phyloP scores from a whole-genome alignment of 2,888 invertebrate species.

The Sinohyriopsis cumingii region DNA sequence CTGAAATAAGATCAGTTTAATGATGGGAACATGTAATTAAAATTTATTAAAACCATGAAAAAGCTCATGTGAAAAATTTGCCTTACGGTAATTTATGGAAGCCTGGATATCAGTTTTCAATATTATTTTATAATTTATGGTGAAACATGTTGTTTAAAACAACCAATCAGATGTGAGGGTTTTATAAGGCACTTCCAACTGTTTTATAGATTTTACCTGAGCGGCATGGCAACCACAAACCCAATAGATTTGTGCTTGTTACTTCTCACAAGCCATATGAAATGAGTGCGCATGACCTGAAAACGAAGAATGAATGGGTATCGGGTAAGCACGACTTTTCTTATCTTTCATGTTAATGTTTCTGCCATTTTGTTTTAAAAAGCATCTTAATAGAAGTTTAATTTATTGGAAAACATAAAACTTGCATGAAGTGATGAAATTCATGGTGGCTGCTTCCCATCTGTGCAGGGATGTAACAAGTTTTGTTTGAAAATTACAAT shows the following conservation, averaged over 20 bases:
- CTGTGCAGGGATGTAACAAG: too few species aligned
- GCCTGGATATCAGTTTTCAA: background rate
- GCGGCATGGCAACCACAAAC: constrained; percentile 24
- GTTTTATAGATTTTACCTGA: constrained; percentile 19
- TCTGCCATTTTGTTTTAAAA: background rate
- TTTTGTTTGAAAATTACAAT: too few species aligned
- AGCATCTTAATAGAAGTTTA: background rate
- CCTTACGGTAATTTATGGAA: too few species aligned
- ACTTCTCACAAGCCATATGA: constrained; percentile 60
- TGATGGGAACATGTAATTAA: too few species aligned
- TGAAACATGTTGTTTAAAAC: background rate
- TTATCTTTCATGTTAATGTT: background rate
- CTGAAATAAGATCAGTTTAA: too few species aligned
- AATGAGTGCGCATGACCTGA: constrained; percentile 59
- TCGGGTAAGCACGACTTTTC: constrained; percentile 43
- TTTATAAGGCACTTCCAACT: background rate
- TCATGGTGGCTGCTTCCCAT: too few species aligned
- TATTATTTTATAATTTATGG: background rate
- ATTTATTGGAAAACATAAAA: too few species aligned
- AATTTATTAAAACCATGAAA: too few species aligned
- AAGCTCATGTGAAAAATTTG: too few species aligned
- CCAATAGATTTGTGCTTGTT: constrained; percentile 53
- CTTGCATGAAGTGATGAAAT: too few species aligned
- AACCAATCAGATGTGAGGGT: background rate
- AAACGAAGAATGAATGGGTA: constrained; percentile 64